Conservation (phyloP, 2,113 vertebrate genomes). For the Petromus typicus region DNA sequence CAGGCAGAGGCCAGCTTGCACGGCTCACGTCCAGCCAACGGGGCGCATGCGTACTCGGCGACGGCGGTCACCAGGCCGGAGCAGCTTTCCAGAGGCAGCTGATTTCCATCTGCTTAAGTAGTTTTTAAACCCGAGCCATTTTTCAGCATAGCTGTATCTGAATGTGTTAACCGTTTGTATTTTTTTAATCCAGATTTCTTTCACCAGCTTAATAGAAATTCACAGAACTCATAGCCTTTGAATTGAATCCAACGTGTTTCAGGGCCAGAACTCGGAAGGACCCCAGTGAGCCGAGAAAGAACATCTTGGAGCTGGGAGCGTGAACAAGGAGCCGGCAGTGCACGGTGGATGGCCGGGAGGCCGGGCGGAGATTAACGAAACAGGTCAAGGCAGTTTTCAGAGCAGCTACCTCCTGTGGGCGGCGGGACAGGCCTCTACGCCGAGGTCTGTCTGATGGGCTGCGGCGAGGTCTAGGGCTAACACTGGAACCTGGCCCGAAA, state of each 20-base stretch:
- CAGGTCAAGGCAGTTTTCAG: conserved; percentile 50
- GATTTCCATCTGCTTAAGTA: conserved; percentile 79
- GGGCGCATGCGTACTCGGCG: conserved; percentile 69
- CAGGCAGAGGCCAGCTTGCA: conserved; percentile 55
- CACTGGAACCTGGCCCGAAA: background rate
- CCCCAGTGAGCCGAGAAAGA: conserved; percentile 72
- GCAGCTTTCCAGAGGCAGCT: conserved; percentile 42
- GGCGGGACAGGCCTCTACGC: conserved; percentile 59
- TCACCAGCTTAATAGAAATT: conserved; percentile 78
- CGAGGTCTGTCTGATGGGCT: conserved; percentile 37
- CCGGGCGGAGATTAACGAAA: conserved; percentile 60
- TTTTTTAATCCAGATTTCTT: conserved; percentile 70
- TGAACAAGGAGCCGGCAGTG: conserved; percentile 42
- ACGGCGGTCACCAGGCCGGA: conserved; percentile 62
- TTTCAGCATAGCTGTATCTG: conserved; percentile 70
- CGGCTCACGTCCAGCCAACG: conserved; percentile 74
- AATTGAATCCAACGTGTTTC: conserved; percentile 76
- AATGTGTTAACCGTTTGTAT: conserved; percentile 65
- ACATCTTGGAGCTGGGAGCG: conserved; percentile 54
- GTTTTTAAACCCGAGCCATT: conserved; percentile 64
- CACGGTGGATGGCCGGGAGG: conserved; percentile 45
- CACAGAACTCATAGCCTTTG: conserved; percentile 78
- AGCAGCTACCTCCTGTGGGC: conserved; percentile 57
- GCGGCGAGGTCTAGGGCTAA: too few species aligned
- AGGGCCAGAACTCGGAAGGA: conserved; percentile 65